Evolutionary conservation across 2,888 invertebrate species (phyloP), one percentile per base, ranked within the genome.

Genomic region (Acleris cristana): DNA sequence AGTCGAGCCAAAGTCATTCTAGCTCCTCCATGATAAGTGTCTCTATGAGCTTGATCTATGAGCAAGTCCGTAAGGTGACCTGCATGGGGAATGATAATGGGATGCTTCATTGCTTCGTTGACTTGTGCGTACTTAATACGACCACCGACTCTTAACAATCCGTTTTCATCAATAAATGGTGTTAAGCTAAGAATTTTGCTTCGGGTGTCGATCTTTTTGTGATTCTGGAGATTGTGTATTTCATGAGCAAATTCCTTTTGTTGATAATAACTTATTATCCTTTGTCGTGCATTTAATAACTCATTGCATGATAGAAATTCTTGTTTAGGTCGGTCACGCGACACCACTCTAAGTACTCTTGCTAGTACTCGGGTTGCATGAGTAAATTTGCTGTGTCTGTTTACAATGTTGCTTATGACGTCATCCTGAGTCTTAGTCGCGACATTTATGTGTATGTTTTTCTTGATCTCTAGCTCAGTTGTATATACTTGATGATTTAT

Each of bases 21-120:
- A 14, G 61, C 44, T 48, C 69, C 72, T 14, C 70, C 69, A 48
- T 70, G 72, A 26, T 64, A 57, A 14, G 70, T 71, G 23, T 65
- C 16, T 26, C 61, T 21, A 58, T 74, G 71, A n/a, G 65, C 64
- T 49, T n/a, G 44, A 44, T 16, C 16, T 16, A 44, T 16, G 12
- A 44, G 16, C 2, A 44, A 12, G 4, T 44, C 12, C 16, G 44
- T 44, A 12, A 49, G 19, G 8, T 19, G 18, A 19, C 1, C 19
- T 3, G 18, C 21, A 10, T 51, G 19, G 4, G 51, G 12, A 10
- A 51, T 18, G 51, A 19, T 51, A 21, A 51, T 0, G 10, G 51
- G 51, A 51, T 51, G n/a, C 21, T 51, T 51, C 10, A 21, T 18
- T 19, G 19, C 3, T 21, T 21, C 51, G 10, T 51, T 7, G 19